A percentile compares a stretch with the other conserved stretches of the same genome.
Conservation (phyloP, 2,113 vertebrate genomes). For the mouse (Mus musculus) region DNA sequence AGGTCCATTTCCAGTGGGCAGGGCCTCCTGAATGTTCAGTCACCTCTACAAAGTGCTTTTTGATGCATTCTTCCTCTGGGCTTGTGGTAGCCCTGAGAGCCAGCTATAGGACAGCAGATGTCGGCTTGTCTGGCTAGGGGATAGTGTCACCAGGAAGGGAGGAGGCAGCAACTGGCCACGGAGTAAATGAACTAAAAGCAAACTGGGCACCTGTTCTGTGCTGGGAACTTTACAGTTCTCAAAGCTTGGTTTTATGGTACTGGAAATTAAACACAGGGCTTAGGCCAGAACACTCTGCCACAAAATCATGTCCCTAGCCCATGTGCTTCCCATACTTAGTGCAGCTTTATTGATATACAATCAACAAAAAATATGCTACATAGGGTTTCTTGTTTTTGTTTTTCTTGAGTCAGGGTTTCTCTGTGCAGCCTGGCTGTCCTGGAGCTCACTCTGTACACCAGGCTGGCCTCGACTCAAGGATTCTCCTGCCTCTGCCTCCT, state of each 20-base stretch:
- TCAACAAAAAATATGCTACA: background rate
- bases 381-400: background rate
- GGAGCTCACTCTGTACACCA: background rate
- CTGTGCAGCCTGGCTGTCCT: background rate
- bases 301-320: background rate
- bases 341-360: background rate
- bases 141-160: background rate
- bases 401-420: background rate
- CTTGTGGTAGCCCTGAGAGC: background rate
- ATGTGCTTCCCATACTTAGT: background rate
- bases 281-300: background rate
- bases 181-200: constrained; percentile 2
- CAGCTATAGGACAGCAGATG: background rate
- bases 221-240: background rate
- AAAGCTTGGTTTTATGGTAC: too few species aligned
- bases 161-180: background rate
- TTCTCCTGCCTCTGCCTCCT: background rate
- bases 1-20: background rate
- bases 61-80: background rate
- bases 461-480: background rate
- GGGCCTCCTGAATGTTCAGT: constrained; percentile 1
- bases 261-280: background rate
- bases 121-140: background rate
- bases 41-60: background rate
- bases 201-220: background rate